Conservation (phyloP, 2,113 vertebrate genomes). For the Callospermophilus lateralis region DNA sequence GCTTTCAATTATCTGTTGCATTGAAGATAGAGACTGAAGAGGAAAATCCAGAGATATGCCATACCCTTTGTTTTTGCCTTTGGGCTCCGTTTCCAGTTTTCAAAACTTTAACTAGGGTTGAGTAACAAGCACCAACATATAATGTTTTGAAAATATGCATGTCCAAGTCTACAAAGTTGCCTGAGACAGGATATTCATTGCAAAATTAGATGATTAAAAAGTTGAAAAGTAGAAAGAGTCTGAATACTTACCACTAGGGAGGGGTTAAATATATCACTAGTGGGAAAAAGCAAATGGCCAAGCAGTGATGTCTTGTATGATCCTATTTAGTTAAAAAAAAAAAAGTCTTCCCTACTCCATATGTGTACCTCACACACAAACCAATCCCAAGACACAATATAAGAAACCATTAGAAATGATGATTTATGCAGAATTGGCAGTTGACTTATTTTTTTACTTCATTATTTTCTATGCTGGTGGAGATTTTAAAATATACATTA, state of each 20-base stretch:
- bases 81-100: conserved; percentile 37
- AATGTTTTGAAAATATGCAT: neutral
- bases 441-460: neutral
- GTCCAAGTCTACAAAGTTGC: neutral
- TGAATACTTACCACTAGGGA: neutral
- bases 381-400: neutral
- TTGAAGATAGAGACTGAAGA: neutral
- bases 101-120: conserved; percentile 9
- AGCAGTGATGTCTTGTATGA: neutral
- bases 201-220: neutral
- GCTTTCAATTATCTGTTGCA: neutral
- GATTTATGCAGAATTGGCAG: neutral
- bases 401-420: neutral
- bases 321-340: neutral
- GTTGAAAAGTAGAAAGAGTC: neutral
- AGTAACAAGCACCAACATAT: neutral
- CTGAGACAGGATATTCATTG: neutral
- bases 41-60: neutral
- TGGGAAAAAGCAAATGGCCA: neutral
- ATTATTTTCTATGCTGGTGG: neutral
- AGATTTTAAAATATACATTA: neutral
- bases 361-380: neutral
- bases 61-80: neutral
- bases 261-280: neutral
- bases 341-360: neutral